These are phyloP conservation scores for Stegastes partitus DNA, from an alignment of 2,113 vertebrate genomes.

Conservation along the genomic window DNA sequence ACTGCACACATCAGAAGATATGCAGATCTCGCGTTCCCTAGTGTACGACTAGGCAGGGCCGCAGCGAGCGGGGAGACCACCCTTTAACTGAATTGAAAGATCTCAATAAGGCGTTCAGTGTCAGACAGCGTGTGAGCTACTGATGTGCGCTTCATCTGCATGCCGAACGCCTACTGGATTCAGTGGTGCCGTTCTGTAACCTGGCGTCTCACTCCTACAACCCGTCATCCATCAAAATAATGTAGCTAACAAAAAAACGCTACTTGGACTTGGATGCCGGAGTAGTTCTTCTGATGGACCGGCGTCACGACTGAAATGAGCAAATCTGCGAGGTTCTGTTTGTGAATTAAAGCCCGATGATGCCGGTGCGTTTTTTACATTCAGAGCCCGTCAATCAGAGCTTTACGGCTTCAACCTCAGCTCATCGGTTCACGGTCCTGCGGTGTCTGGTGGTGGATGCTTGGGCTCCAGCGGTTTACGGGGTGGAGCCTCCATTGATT, in stretches of 20 bases:
- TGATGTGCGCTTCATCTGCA: slow-evolving; percentile 37
- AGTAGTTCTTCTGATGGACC: too few species aligned
- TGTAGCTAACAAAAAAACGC: background rate
- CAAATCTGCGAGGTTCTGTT: background rate
- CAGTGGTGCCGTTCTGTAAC: slow-evolving; percentile 10
- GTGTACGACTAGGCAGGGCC: slow-evolving; percentile 36
- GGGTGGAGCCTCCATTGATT: too few species aligned
- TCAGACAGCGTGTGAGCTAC: slow-evolving; percentile 17
- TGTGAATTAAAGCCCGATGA: background rate
- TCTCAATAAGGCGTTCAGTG: slow-evolving; percentile 42
- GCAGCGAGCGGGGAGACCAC: slow-evolving; percentile 27
- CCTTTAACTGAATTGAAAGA: slow-evolving; percentile 32
- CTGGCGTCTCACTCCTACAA: background rate
- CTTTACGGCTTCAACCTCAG: too few species aligned
- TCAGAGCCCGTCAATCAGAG: background rate
- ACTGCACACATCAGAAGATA: slow-evolving; percentile 46
- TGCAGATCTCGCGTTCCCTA: slow-evolving; percentile 34
- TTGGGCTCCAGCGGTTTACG: too few species aligned
- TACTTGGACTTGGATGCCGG: background rate
- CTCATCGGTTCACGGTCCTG: too few species aligned
- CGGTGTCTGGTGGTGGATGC: too few species aligned
- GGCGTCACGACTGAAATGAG: too few species aligned
- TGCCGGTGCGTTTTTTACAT: background rate
- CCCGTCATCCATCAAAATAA: background rate
- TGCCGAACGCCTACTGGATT: background rate